A percentile compares a stretch with the other conserved stretches of the same genome.
These are phyloP conservation scores for Microctenopoma stevenorrisi DNA, from an alignment of 2,797 vertebrate species.

Conservation along the genomic window DNA sequence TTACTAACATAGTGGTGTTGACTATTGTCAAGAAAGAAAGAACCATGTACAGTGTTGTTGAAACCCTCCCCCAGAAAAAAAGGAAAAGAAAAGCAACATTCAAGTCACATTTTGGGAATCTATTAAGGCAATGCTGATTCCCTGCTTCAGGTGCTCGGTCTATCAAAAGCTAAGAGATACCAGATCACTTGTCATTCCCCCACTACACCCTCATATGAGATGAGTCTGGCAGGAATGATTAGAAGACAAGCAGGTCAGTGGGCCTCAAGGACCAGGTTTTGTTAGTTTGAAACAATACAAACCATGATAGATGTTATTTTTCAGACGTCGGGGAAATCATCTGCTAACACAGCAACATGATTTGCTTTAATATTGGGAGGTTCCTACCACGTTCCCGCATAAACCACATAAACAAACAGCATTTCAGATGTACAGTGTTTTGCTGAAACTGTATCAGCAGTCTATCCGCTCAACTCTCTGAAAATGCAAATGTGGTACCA, in stretches of 20 bases:
- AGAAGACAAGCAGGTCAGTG: too few species aligned
- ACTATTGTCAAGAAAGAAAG: too few species aligned
- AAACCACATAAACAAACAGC: constrained; percentile 37
- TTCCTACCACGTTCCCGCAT: constrained; percentile 29
- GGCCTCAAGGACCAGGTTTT: constrained; percentile 1
- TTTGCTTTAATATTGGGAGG: constrained; percentile 39
- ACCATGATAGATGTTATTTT: constrained; percentile 24
- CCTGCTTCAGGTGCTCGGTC: too few species aligned
- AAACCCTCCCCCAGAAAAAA: too few species aligned
- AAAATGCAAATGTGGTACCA: constrained; percentile 70
- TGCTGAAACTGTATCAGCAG: constrained; percentile 42
- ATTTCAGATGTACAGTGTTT: constrained; percentile 43
- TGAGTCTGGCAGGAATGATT: too few species aligned
- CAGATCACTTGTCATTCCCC: too few species aligned
- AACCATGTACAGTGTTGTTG: too few species aligned
- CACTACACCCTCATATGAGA: too few species aligned
- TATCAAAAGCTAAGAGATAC: too few species aligned
- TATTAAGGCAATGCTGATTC: too few species aligned
- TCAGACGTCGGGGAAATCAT: constrained; percentile 29
- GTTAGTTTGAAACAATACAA: constrained; percentile 34
- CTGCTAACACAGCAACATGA: constrained; percentile 12
- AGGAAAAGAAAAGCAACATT: neutral
- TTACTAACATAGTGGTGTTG: constrained; percentile 28
- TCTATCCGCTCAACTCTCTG: constrained; percentile 46
- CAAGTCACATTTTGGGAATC: constrained; percentile 16